These are phyloP conservation scores for Apotomis betuletana DNA, from an alignment of 2,888 invertebrate species.

Conservation along the genomic window DNA sequence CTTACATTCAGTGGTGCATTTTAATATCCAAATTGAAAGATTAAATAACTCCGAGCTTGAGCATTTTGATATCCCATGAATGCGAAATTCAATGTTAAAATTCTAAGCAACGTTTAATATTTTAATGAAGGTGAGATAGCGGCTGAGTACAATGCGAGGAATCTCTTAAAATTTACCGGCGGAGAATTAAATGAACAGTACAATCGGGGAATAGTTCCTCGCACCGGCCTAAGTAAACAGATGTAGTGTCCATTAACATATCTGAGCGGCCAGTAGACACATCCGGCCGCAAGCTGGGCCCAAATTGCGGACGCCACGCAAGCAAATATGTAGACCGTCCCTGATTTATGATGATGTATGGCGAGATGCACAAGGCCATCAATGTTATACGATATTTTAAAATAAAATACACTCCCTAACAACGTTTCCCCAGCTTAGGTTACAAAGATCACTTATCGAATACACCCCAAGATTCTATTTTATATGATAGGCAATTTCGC, in stretches of 20 bases:
- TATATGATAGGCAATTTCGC: slow-evolving; percentile 41
- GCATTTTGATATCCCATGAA: neutral
- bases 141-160: neutral
- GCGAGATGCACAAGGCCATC: slow-evolving; percentile 46
- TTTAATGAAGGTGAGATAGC: slow-evolving; percentile 17
- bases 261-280: slow-evolving; percentile 52
- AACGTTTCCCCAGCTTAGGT: slow-evolving; percentile 5
- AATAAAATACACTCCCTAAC: slow-evolving; percentile 4
- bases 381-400: slow-evolving; percentile 36
- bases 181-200: slow-evolving; percentile 35
- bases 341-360: slow-evolving; percentile 75
- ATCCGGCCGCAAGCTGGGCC: slow-evolving; percentile 52
- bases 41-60: neutral
- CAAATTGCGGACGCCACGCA: slow-evolving; percentile 58
- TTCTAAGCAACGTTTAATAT: neutral
- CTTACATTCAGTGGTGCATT: neutral
- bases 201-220: slow-evolving; percentile 45
- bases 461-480: slow-evolving; percentile 33
- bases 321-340: slow-evolving; percentile 58
- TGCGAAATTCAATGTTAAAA: neutral
- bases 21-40: slow-evolving; percentile 1
- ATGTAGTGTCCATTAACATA: slow-evolving; percentile 57
- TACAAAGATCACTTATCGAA: slow-evolving; percentile 4
- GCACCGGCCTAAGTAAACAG: slow-evolving; percentile 55
- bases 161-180: slow-evolving; percentile 22